Evolutionary conservation across 2,888 invertebrate genomes (phyloP).

Genomic region (Quadroppia sp.): DNA sequence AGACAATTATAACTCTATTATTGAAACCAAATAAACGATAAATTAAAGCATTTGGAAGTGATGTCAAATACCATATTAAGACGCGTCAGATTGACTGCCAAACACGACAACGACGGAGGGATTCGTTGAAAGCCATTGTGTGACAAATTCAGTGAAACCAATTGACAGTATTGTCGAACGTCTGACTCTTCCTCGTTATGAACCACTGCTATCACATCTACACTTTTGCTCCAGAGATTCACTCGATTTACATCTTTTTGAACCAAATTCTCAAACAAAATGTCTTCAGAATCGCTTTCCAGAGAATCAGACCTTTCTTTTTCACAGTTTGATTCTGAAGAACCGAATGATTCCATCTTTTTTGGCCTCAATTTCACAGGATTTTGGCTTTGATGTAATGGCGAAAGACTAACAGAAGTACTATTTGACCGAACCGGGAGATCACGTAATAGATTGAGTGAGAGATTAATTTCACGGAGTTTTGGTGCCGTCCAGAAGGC

Average conservation of each 20-base stretch:
- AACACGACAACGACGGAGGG: constrained; percentile 81
- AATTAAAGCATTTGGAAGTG: too few relatives aligned
- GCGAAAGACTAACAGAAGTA: not conserved
- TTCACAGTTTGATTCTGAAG: not conserved
- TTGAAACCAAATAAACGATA: too few relatives aligned
- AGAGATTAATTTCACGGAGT: constrained; percentile 78
- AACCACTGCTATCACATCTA: constrained; percentile 48
- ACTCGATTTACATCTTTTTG: constrained; percentile 61
- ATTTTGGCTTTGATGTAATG: not conserved
- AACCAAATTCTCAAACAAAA: constrained; percentile 8
- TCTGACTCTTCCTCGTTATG: constrained; percentile 47
- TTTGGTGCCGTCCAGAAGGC: constrained; percentile 81
- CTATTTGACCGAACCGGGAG: constrained; percentile 56
- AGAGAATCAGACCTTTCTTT: not conserved
- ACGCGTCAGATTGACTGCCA: constrained; percentile 76
- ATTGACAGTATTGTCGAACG: constrained; percentile 59
- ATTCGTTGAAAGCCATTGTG: constrained; percentile 85
- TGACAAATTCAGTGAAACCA: constrained; percentile 75
- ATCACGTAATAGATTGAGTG: constrained; percentile 78
- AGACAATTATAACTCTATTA: constrained; percentile 66
- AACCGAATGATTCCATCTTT: not conserved
- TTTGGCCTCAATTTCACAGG: not conserved
- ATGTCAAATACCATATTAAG: constrained; percentile 66
- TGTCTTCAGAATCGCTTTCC: not conserved
- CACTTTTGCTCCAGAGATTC: constrained; percentile 60